Conservation (phyloP, 2,888 invertebrate genomes). For the Morpho achilles region DNA sequence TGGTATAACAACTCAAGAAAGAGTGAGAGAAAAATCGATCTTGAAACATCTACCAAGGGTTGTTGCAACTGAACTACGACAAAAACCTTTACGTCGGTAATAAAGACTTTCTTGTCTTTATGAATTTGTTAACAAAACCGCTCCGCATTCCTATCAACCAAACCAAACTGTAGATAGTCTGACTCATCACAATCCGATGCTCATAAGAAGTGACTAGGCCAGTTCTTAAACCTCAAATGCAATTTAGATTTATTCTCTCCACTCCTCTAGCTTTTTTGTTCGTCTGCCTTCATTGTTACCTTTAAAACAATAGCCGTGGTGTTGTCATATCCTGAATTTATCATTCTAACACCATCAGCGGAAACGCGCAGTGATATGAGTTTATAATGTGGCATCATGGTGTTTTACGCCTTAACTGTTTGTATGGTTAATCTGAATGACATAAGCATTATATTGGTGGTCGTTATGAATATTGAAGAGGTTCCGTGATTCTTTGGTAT, state of each 20-base stretch:
- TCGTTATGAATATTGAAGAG: conserved; percentile 39
- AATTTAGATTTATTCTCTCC: conserved; percentile 71
- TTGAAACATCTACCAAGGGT: too few relatives aligned
- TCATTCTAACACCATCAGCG: conserved; percentile 75
- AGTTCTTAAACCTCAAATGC: conserved; percentile 54
- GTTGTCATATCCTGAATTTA: conserved; percentile 73
- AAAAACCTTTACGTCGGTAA: too few relatives aligned
- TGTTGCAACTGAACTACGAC: too few relatives aligned
- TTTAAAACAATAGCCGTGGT: conserved; percentile 68
- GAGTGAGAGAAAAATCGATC: too few relatives aligned
- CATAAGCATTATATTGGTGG: conserved; percentile 47
- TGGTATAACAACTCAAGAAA: too few relatives aligned
- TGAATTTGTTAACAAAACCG: too few relatives aligned
- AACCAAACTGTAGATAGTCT: too few relatives aligned
- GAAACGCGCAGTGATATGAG: conserved; percentile 70
- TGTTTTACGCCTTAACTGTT: conserved; percentile 62
- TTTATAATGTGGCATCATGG: conserved; percentile 73
- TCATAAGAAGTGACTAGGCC: conserved; percentile 39
- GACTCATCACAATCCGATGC: too few relatives aligned
- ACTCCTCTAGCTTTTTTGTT: conserved; percentile 49
- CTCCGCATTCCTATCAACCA: too few relatives aligned
- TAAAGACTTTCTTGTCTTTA: too few relatives aligned
- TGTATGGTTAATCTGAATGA: conserved; percentile 55
- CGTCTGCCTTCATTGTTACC: conserved; percentile 65
- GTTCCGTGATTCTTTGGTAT: conserved; percentile 11